These are phyloP conservation scores for Xanthorhoe designata DNA, from an alignment of 2,888 invertebrate species.

Conservation along the genomic window DNA sequence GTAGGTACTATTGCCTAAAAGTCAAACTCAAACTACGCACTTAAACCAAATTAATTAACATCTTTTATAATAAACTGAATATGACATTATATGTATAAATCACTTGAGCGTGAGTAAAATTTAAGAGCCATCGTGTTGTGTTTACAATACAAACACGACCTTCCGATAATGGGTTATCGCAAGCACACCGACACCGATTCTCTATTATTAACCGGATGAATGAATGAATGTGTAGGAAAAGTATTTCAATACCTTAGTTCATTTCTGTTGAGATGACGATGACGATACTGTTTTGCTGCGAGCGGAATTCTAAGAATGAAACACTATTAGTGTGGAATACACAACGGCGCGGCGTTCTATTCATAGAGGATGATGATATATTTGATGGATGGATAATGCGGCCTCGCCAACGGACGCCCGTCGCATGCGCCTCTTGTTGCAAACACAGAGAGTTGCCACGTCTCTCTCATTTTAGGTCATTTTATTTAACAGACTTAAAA, in stretches of 20 bases:
- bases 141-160: slow-evolving; percentile 77
- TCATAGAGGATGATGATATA: slow-evolving; percentile 77
- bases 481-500: not conserved
- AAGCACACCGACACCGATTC: slow-evolving; percentile 52
- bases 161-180: slow-evolving; percentile 71
- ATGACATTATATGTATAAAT: slow-evolving; percentile 58
- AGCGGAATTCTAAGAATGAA: slow-evolving; percentile 77
- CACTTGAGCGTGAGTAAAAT: slow-evolving; percentile 58
- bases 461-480: not conserved
- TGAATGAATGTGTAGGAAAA: slow-evolving; percentile 61
- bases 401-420: slow-evolving; percentile 60
- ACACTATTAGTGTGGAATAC: slow-evolving; percentile 55
- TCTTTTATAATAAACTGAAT: slow-evolving; percentile 16
- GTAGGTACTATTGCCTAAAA: not conserved
- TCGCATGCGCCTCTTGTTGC: slow-evolving; percentile 39
- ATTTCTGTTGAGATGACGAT: slow-evolving; percentile 56
- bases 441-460: slow-evolving; percentile 27
- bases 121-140: slow-evolving; percentile 56
- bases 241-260: slow-evolving; percentile 51
- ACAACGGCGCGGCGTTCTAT: slow-evolving; percentile 66
- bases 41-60: not conserved
- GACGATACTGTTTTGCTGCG: slow-evolving; percentile 70
- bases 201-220: slow-evolving; percentile 61
- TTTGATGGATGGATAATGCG: slow-evolving; percentile 81
- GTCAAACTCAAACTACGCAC: not conserved